These are phyloP conservation scores for Globodera ellingtonae DNA, from an alignment of 1,140 invertebrate species.

Conservation along the genomic window DNA sequence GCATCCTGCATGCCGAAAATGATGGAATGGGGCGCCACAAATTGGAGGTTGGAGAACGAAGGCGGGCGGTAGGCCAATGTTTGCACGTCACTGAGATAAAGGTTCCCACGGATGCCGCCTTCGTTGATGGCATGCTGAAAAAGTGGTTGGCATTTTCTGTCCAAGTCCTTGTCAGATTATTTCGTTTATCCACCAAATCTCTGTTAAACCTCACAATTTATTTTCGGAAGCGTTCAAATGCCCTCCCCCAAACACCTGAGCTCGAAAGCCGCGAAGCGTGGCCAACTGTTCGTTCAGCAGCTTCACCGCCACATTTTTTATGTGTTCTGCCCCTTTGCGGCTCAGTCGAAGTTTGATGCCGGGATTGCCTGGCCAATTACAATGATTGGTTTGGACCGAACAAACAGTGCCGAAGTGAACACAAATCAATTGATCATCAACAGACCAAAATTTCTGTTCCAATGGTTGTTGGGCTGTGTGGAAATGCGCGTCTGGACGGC, in stretches of 20 bases:
- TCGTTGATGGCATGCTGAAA: constrained; percentile 55
- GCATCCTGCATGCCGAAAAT: constrained; percentile 58
- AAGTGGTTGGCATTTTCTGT: not conserved
- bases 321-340: constrained; percentile 61
- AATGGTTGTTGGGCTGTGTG: constrained; percentile 21
- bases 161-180: not conserved
- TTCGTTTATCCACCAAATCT: not conserved
- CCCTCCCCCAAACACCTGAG: not conserved
- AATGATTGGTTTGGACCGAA: not conserved
- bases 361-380: constrained; percentile 53
- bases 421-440: not conserved
- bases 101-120: constrained; percentile 53
- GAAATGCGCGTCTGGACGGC: constrained; percentile 9
- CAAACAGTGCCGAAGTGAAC: not conserved
- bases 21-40: constrained; percentile 53
- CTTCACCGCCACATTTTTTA: constrained; percentile 62
- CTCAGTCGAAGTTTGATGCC: constrained; percentile 61
- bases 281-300: constrained; percentile 62
- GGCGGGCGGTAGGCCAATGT: constrained; percentile 59
- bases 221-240: not conserved
- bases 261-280: constrained; percentile 45
- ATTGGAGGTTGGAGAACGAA: constrained; percentile 51
- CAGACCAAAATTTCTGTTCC: constrained; percentile 21
- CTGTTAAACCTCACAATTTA: not conserved
- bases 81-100: constrained; percentile 54